Base-by-base conservation (phyloP, 2,888 invertebrate species). In the Cryptocephalus primarius region DNA sequence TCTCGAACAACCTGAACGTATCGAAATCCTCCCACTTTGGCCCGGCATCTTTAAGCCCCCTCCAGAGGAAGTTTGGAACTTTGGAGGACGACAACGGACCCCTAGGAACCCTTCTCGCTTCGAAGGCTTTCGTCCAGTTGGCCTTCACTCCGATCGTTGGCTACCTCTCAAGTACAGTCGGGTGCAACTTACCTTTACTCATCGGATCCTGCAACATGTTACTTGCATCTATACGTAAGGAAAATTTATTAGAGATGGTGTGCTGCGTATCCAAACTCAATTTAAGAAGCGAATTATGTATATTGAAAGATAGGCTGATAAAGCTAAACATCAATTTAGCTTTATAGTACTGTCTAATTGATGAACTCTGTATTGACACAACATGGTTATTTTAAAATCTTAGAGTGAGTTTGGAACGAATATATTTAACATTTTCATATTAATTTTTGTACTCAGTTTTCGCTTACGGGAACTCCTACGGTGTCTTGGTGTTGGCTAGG, bases 41-140 rank as follows among this genome's bases (percentile, higher is more conserved):
- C 10, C 60, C 62, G 12, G 57, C 61, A 34, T 69, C 69, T 1
- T 51, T 70, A 12, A 70, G 70, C 49, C 68, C 68, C n/a, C 53
- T 71, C 13, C 70, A 71, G 53, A 51, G 66, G 48, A 69, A 69
- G 64, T 70, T 58, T 48, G 67, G 68, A 55, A 55, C 60, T 13
- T 48, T 78, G 41, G 75, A 75, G 48, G 72, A 75, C 49, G 82
- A 83, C 59, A 84, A 82, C 60, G 80, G 82, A 4, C 76, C 80
- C 48, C 75, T 85, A 41, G 84, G 84, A 11, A 69, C 83, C 34
- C 65, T 85, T 44, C 67, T 85, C 44, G 83, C 88, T 33, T 85
- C 86, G 44, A 87, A 88, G 70, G 88, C 89, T 14, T 70, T 89
- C 49, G 82, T 88, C 4, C 89, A 90, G 68, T 74, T 90, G 45